Conservation (phyloP, 2,888 invertebrate species). For the Aphidius colemani region DNA sequence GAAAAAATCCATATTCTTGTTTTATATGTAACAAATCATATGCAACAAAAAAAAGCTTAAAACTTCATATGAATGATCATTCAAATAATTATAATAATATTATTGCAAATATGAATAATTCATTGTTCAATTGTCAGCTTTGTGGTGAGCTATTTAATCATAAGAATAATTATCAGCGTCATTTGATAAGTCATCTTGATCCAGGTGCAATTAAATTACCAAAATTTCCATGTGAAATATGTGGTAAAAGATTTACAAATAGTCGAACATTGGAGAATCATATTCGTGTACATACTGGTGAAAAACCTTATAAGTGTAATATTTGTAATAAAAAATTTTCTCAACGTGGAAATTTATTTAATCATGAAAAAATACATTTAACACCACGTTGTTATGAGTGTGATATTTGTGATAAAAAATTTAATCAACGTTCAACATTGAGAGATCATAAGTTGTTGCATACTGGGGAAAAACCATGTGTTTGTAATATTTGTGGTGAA, state of each 20-base stretch:
- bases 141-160: constrained; percentile 53
- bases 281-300: constrained; percentile 67
- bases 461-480: constrained; percentile 56
- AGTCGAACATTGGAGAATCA: constrained; percentile 66
- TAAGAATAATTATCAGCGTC: constrained; percentile 55
- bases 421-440: constrained; percentile 55
- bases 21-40: constrained; percentile 55
- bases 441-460: constrained; percentile 53
- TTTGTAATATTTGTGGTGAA: constrained; percentile 52
- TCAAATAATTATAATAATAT: constrained; percentile 53
- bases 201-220: constrained; percentile 44
- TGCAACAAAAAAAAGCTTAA: constrained; percentile 52
- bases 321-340: constrained; percentile 64
- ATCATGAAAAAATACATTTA: constrained; percentile 52
- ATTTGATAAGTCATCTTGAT: constrained; percentile 53
- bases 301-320: constrained; percentile 65
- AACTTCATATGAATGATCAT: constrained; percentile 56
- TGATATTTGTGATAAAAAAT: constrained; percentile 54
- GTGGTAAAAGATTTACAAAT: constrained; percentile 66
- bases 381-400: constrained; percentile 55
- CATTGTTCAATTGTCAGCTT: constrained; percentile 51
- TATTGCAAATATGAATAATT: constrained; percentile 44
- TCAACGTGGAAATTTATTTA: constrained; percentile 54
- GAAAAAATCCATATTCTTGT: constrained; percentile 63
- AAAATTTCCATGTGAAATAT: constrained; percentile 65